Evolutionary conservation across 1,140 invertebrate species (phyloP), one percentile per base, ranked within the genome.

Genomic region (Pseudoatta argentina): DNA sequence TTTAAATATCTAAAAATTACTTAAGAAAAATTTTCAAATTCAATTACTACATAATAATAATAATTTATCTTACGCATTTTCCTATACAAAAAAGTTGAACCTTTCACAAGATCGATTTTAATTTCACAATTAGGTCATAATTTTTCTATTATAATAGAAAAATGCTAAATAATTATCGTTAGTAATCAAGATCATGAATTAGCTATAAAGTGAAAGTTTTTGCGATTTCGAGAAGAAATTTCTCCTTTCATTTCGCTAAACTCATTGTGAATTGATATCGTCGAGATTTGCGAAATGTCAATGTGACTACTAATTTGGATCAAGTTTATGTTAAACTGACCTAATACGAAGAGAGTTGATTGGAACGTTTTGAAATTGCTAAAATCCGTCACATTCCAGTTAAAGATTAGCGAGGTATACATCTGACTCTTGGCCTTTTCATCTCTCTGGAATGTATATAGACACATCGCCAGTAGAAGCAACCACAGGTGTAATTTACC

Each of bases 381-480:
- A 90, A 96, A 97, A 6, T 95, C 94, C 1, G 92, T 91, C 0
- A 96, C 95, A 61, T 96, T 94, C 97, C 97, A 98, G 48, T 96
- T 92, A 89, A 98, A 97, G 34, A 96, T 96, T 30, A 96, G 93
- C 57, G 96, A 95, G 0, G 97, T 97, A 76, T 97, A 98, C 18
- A 97, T 89, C 89, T 96, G 97, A 66, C 96, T 95, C 91, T 97
- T 97, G 7, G 95, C 95, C 76, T 96, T 97, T 91, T 98, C 97
- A 91, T 98, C 97, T 92, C 97, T 96, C 94, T 98, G 97, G 87
- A 98, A 98, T 61, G 97, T 97, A 90, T 98, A 98, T 14, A 97
- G 94, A 1, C 96, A 96, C 97, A 98, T 97, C 6, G 96, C 96
- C 10, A 97, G 86, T 3, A 98, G 94, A 1, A 97, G 89, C 8